phyloP scores from a whole-genome alignment of 2,797 vertebrate species.

The Mus caroli region DNA sequence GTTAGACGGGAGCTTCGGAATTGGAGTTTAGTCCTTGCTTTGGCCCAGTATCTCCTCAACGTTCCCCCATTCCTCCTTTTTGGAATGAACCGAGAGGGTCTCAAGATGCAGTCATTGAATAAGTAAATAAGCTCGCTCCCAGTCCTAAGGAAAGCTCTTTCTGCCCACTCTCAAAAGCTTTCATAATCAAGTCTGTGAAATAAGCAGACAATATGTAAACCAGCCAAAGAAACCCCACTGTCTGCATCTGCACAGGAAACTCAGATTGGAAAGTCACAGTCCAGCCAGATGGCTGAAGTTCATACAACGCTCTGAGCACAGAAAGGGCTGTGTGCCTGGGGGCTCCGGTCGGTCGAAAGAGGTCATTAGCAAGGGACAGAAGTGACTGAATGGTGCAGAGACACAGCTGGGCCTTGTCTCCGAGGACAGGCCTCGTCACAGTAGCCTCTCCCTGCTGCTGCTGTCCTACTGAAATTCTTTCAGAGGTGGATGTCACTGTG shows the following conservation, averaged over 20 bases:
- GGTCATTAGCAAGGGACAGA: background rate
- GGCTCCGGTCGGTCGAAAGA: background rate
- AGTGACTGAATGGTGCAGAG: background rate
- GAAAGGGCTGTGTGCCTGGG: background rate
- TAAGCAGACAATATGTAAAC: background rate
- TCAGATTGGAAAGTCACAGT: too few species aligned
- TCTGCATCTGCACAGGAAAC: background rate
- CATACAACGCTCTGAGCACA: background rate
- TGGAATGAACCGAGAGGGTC: background rate
- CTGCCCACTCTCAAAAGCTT: too few species aligned
- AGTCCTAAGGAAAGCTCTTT: background rate
- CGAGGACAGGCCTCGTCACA: too few species aligned
- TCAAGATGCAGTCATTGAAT: background rate
- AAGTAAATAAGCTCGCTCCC: background rate
- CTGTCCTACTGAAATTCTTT: background rate
- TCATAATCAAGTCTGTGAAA: background rate
- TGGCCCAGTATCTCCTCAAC: background rate
- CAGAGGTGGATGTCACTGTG: background rate
- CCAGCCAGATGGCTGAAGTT: background rate
- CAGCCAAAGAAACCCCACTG: too few species aligned
- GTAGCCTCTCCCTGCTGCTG: background rate
- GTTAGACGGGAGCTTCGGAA: too few species aligned
- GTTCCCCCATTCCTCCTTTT: background rate
- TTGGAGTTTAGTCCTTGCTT: background rate
- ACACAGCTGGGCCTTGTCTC: background rate